phyloP scores from a whole-genome alignment of 2,888 invertebrate genomes.

The Allolobophora icterica region DNA sequence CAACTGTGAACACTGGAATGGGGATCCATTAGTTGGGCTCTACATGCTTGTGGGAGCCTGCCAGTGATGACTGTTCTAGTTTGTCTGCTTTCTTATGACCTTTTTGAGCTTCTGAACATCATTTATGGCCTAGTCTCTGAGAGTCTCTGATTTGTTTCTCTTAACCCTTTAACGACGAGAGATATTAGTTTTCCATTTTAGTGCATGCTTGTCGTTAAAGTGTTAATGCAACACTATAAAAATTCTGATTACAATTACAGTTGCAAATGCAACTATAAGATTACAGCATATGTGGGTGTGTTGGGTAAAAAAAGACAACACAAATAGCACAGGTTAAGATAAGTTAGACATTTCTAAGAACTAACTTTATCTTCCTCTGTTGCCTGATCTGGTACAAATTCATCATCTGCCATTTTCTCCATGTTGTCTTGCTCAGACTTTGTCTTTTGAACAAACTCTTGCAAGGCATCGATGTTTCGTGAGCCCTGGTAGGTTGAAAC shows the following conservation, averaged over 20 bases:
- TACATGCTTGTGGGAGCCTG: not conserved
- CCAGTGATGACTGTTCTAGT: not conserved
- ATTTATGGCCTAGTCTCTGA: not conserved
- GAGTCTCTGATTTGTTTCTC: not conserved
- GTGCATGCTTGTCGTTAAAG: no score
- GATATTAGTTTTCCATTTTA: no score
- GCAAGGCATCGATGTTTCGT: constrained; percentile 28
- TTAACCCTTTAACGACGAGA: no score
- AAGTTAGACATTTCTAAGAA: not conserved
- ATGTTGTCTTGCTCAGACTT: constrained; percentile 40
- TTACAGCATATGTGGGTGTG: not conserved
- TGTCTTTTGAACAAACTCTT: constrained; percentile 18
- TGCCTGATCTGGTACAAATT: not conserved
- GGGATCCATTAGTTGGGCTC: not conserved
- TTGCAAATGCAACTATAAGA: not conserved
- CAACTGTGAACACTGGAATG: not conserved
- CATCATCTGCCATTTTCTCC: not conserved
- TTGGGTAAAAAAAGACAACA: not conserved
- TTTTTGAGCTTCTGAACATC: not conserved
- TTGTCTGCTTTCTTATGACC: not conserved
- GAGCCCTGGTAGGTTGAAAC: constrained; percentile 35
- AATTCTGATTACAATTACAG: not conserved
- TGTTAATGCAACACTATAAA: not conserved
- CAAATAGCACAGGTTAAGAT: not conserved
- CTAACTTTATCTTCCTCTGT: not conserved